A percentile compares a stretch with the other conserved stretches of the same genome.
phyloP scores from a whole-genome alignment of 2,797 vertebrate genomes.

The Alauda arvensis region DNA sequence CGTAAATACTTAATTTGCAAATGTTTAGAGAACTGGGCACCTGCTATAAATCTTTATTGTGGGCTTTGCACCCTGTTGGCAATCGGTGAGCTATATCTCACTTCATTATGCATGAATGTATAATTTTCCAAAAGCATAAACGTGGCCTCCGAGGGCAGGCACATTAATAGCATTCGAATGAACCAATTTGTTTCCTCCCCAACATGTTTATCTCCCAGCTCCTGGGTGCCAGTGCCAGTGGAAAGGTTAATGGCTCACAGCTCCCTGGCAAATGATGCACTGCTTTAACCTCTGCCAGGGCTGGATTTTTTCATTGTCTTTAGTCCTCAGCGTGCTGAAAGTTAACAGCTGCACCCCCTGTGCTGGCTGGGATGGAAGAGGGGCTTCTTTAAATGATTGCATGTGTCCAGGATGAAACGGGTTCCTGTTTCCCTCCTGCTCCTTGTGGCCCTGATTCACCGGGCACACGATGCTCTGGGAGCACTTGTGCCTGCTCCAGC shows the following conservation, averaged over 20 bases:
- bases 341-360: not conserved
- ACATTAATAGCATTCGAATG: conserved; percentile 41
- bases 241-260: conserved; percentile 58
- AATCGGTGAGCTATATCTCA: conserved; percentile 49
- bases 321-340: conserved; percentile 1
- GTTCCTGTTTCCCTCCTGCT: not conserved
- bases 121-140: conserved; percentile 66
- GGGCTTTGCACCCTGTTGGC: conserved; percentile 52
- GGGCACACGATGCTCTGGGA: not conserved
- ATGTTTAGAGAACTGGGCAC: conserved; percentile 62
- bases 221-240: not conserved
- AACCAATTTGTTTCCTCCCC: conserved; percentile 60
- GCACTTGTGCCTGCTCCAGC: not conserved
- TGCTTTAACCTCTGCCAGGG: conserved; percentile 19
- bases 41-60: conserved; percentile 53
- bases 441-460: not conserved
- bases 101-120: conserved; percentile 56
- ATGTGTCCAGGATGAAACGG: not conserved
- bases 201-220: conserved; percentile 39
- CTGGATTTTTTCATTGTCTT: conserved; percentile 24
- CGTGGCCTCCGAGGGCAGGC: conserved; percentile 45
- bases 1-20: conserved; percentile 63
- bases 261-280: conserved; percentile 38
- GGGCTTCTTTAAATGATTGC: conserved; percentile 6
- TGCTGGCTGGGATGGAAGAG: not conserved